A percentile compares a stretch with the other conserved stretches of the same genome.
These are phyloP conservation scores for Lagenorhynchus albirostris DNA, from an alignment of 2,113 vertebrate genomes.

Conservation along the genomic window DNA sequence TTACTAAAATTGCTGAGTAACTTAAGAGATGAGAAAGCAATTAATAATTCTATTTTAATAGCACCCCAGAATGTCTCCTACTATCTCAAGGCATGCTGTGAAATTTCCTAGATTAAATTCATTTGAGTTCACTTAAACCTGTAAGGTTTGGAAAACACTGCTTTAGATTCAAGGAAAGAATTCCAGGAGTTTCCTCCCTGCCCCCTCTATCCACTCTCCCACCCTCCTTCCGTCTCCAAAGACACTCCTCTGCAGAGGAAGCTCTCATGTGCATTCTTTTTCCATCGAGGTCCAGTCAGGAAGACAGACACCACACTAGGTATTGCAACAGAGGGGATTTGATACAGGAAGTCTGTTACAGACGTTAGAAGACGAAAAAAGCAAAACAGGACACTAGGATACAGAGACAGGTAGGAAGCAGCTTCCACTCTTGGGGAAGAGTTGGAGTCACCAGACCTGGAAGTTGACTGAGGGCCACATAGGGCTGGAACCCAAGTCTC, in stretches of 20 bases:
- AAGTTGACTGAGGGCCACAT: neutral
- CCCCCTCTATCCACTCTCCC: neutral
- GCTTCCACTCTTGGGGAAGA: neutral
- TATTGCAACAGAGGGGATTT: neutral
- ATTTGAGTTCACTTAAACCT: neutral
- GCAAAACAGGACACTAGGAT: neutral
- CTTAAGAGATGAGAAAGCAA: neutral
- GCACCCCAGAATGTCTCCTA: neutral
- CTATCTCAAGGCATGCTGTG: neutral
- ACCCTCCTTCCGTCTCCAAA: neutral
- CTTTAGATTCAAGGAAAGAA: neutral
- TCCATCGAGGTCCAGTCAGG: neutral
- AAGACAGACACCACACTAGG: neutral
- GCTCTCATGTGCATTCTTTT: neutral
- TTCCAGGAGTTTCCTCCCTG: neutral
- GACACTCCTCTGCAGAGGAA: neutral
- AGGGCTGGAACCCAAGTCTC: neutral
- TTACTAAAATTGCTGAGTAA: neutral
- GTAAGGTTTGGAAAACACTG: neutral
- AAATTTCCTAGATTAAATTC: neutral
- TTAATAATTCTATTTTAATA: constrained; percentile 18
- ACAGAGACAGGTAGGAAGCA: neutral
- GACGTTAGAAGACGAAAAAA: neutral
- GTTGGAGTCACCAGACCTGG: neutral
- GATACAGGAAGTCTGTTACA: neutral